phyloP scores from a whole-genome alignment of 2,113 vertebrate species.

The Thunnus thynnus region DNA sequence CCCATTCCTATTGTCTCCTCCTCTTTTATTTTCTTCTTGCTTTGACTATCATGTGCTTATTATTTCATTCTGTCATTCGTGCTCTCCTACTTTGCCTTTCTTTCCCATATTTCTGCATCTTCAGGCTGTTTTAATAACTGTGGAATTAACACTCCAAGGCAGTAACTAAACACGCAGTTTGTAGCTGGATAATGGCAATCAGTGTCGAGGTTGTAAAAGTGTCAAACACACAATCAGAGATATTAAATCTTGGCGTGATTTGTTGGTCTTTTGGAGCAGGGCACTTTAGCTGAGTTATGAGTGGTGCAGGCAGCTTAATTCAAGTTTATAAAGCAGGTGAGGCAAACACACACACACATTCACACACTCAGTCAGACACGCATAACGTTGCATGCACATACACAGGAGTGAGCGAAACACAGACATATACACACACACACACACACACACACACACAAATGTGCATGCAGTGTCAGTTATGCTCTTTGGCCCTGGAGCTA shows the following conservation, averaged over 20 bases:
- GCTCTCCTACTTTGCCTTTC: not conserved
- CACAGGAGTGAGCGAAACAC: slow-evolving; percentile 14
- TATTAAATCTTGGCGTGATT: slow-evolving; percentile 55
- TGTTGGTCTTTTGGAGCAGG: slow-evolving; percentile 42
- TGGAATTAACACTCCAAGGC: slow-evolving; percentile 41
- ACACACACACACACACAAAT: slow-evolving; percentile 48
- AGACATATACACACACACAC: slow-evolving; percentile 6
- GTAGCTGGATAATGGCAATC: slow-evolving; percentile 53
- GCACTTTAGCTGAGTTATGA: slow-evolving; percentile 52
- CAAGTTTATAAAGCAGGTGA: slow-evolving; percentile 51
- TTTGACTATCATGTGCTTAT: slow-evolving; percentile 24
- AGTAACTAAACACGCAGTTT: slow-evolving; percentile 59
- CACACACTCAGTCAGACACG: slow-evolving; percentile 16
- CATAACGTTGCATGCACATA: slow-evolving; percentile 38
- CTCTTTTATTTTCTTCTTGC: not conserved
- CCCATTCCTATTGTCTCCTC: slow-evolving; percentile 20
- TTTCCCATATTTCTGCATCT: slow-evolving; percentile 12
- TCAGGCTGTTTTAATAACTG: slow-evolving; percentile 53
- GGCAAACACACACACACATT: slow-evolving; percentile 17
- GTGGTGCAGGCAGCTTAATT: slow-evolving; percentile 18
- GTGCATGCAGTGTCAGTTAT: slow-evolving; percentile 46
- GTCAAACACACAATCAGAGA: slow-evolving; percentile 40
- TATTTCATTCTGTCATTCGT: slow-evolving; percentile 18
- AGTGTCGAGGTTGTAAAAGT: slow-evolving; percentile 55
- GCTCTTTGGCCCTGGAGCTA: slow-evolving; percentile 61